Percentiles rank a stretch among this genome's conserved stretches.
Conservation (phyloP, 2,888 invertebrate genomes). For the Colostygia pectinataria region DNA sequence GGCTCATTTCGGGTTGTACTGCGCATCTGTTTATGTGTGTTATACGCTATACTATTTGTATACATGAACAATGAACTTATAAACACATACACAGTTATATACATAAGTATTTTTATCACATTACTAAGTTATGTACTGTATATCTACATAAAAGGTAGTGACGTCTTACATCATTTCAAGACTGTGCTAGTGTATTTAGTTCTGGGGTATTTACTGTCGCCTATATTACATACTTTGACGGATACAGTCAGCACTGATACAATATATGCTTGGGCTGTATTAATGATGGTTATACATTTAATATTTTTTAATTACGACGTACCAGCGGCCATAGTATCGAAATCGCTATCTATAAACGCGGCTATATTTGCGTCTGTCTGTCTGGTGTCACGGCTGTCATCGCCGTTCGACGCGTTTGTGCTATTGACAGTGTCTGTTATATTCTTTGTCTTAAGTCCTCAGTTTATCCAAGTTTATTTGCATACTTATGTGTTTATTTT, state of each 20-base stretch:
- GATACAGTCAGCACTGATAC: conserved; percentile 99
- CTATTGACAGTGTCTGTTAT: conserved; percentile 94
- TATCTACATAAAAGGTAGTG: conserved; percentile 56
- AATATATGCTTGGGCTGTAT: conserved; percentile 95
- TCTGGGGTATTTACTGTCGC: conserved; percentile 95
- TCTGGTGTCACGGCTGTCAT: conserved; percentile 94
- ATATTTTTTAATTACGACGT: conserved; percentile 97
- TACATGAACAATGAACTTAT: conserved; percentile 87
- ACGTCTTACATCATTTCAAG: conserved; percentile 84
- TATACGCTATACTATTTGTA: conserved; percentile 88
- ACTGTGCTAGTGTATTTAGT: conserved; percentile 92
- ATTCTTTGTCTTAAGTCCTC: conserved; percentile 94
- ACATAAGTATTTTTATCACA: conserved; percentile 80
- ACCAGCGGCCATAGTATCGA: conserved; percentile 93
- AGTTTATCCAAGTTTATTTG: conserved; percentile 86
- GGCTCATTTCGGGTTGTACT: conserved; percentile 91
- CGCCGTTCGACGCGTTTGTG: conserved; percentile 94
- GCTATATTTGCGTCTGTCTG: conserved; percentile 98
- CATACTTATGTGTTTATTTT: conserved; percentile 80
- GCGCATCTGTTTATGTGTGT: conserved; percentile 89
- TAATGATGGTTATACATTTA: conserved; percentile 94
- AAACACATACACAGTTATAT: conserved; percentile 85
- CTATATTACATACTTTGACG: conserved; percentile 95
- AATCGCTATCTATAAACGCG: conserved; percentile 95
- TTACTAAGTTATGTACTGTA: conserved; percentile 85